Conservation (phyloP, 2,888 invertebrate genomes). For the Loripinus fragilis region DNA sequence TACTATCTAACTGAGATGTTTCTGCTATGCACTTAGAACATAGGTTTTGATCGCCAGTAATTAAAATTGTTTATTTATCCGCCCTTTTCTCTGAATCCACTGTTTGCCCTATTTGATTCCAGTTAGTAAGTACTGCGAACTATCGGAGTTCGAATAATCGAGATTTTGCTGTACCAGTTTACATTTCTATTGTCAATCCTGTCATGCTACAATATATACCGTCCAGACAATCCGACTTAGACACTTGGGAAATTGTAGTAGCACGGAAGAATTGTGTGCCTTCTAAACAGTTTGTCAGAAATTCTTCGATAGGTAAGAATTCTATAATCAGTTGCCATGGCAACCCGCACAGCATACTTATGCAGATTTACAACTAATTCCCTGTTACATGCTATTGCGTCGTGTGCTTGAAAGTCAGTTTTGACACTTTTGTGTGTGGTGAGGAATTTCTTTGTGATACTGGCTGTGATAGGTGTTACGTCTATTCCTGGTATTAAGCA, state of each 20-base stretch:
- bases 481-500: background rate
- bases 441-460: conserved; percentile 3
- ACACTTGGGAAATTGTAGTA: background rate
- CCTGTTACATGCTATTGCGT: conserved; percentile 1
- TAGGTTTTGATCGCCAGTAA: no score
- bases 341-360: conserved; percentile 4
- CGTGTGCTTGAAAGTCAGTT: background rate
- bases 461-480: background rate
- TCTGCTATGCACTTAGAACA: no score
- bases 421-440: conserved; percentile 9
- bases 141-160: no score
- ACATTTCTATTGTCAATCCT: no score
- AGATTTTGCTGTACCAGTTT: no score
- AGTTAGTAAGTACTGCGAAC: no score
- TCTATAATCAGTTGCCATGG: conserved; percentile 3
- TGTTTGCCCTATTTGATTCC: no score
- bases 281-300: background rate
- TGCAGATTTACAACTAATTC: conserved; percentile 5
- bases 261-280: background rate
- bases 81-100: no score
- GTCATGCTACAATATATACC: no score
- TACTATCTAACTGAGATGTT: no score
- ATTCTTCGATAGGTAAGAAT: conserved; percentile 2
- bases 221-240: background rate
- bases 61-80: no score